phyloP scores from a whole-genome alignment of 2,888 invertebrate genomes.

The Clepsis dumicolana region DNA sequence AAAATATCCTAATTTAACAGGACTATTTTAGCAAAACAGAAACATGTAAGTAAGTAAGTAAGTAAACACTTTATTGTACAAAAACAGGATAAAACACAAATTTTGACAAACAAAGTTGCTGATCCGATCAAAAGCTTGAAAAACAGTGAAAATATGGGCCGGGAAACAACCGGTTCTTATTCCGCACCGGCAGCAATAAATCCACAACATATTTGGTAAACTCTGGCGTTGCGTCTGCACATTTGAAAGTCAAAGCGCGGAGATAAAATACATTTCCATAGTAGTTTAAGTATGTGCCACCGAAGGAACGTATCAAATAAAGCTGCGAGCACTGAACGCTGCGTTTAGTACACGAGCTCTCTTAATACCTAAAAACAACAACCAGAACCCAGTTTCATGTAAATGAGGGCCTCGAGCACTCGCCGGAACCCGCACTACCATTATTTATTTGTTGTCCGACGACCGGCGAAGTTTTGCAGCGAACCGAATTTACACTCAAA shows the following conservation, averaged over 20 bases:
- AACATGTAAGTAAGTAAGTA: too few relatives aligned
- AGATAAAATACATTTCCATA: background rate
- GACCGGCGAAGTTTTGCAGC: conserved; percentile 24
- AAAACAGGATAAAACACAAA: too few relatives aligned
- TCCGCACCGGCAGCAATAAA: background rate
- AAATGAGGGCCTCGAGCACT: conserved; percentile 25
- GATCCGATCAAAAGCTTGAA: too few relatives aligned
- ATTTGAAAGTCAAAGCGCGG: conserved; percentile 1
- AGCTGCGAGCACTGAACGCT: too few relatives aligned
- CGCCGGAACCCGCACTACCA: conserved; percentile 10
- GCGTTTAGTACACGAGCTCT: background rate
- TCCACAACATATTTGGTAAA: conserved; percentile 2
- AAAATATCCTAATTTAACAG: background rate
- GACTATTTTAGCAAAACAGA: too few relatives aligned
- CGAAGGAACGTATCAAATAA: background rate
- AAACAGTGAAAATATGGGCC: background rate
- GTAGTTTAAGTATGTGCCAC: background rate
- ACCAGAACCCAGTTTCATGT: conserved; percentile 8
- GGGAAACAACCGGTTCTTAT: background rate
- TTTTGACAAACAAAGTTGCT: too few relatives aligned
- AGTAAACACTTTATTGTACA: too few relatives aligned
- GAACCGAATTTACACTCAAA: conserved; percentile 18
- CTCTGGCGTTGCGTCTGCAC: background rate
- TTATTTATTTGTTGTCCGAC: conserved; percentile 25
- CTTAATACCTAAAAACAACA: conserved; percentile 13